Percentiles rank a stretch among this genome's conserved stretches.
Evolutionary conservation across 2,888 invertebrate species (phyloP).

Genomic region (Nomada ferruginata): DNA sequence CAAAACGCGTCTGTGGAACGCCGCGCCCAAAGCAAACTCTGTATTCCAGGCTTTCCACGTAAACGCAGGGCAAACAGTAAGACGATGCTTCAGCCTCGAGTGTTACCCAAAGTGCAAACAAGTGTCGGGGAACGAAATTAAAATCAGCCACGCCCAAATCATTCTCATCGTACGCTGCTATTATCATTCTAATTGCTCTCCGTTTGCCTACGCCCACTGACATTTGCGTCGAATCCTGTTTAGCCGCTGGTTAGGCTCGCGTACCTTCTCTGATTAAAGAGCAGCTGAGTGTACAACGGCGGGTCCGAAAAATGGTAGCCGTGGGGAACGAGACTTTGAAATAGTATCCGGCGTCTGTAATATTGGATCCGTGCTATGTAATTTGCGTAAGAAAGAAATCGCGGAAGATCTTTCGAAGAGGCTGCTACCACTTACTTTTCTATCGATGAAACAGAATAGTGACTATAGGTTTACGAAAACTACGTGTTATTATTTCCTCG

Average conservation of each 20-base stretch:
- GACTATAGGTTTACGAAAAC: background rate
- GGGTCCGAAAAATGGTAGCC: background rate
- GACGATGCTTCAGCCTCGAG: constrained; percentile 57
- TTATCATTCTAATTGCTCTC: constrained; percentile 69
- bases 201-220: constrained; percentile 25
- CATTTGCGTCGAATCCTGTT: constrained; percentile 45
- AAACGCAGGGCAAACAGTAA: constrained; percentile 72
- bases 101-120: constrained; percentile 69
- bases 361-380: background rate
- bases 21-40: constrained; percentile 74
- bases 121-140: constrained; percentile 37
- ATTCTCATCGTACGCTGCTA: constrained; percentile 35
- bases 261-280: constrained; percentile 33
- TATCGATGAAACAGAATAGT: background rate
- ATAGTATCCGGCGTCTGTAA: constrained; percentile 21
- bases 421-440: background rate
- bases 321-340: constrained; percentile 24
- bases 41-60: constrained; percentile 76
- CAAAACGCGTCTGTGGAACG: constrained; percentile 39
- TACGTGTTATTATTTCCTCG: too few species aligned
- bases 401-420: background rate
- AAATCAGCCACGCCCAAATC: constrained; percentile 38
- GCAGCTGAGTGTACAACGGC: background rate
- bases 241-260: constrained; percentile 30
- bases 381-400: constrained; percentile 11